phyloP scores from a whole-genome alignment of 2,888 invertebrate species.

The Polydrusus pterygomalis region DNA sequence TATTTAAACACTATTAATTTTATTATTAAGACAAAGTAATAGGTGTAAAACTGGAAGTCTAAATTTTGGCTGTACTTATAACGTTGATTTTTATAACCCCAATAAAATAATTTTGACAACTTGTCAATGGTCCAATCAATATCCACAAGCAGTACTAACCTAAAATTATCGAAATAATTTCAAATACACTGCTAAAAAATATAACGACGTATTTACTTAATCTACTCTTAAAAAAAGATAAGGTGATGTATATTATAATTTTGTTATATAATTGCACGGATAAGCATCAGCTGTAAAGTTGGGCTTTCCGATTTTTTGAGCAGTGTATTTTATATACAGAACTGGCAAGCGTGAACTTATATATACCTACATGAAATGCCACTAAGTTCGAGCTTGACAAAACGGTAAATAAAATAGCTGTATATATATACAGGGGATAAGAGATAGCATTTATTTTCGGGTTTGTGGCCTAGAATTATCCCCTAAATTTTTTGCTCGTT shows the following conservation, averaged over 20 bases:
- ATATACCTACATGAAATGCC: too few relatives aligned
- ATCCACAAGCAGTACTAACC: constrained; percentile 8
- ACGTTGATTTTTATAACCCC: constrained; percentile 12
- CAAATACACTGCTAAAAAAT: constrained; percentile 2
- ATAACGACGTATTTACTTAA: too few relatives aligned
- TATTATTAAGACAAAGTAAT: constrained; percentile 1
- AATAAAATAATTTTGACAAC: constrained; percentile 14
- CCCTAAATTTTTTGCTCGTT: too few relatives aligned
- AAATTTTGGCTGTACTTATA: constrained; percentile 28
- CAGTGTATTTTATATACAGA: constrained; percentile 5
- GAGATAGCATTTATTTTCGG: too few relatives aligned
- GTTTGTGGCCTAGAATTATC: too few relatives aligned
- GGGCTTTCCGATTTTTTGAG: background rate
- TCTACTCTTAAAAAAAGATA: too few relatives aligned
- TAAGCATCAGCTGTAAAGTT: background rate
- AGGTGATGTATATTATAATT: too few relatives aligned
- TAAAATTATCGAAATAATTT: background rate
- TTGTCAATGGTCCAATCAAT: constrained; percentile 24
- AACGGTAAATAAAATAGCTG: too few relatives aligned
- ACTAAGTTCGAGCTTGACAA: too few relatives aligned
- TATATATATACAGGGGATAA: too few relatives aligned
- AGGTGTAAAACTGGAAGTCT: constrained; percentile 23
- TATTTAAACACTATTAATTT: background rate
- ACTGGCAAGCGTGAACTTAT: too few relatives aligned
- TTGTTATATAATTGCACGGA: too few relatives aligned